Evolutionary conservation across 2,113 vertebrate species (phyloP).

Genomic region (Callionymus lyra): DNA sequence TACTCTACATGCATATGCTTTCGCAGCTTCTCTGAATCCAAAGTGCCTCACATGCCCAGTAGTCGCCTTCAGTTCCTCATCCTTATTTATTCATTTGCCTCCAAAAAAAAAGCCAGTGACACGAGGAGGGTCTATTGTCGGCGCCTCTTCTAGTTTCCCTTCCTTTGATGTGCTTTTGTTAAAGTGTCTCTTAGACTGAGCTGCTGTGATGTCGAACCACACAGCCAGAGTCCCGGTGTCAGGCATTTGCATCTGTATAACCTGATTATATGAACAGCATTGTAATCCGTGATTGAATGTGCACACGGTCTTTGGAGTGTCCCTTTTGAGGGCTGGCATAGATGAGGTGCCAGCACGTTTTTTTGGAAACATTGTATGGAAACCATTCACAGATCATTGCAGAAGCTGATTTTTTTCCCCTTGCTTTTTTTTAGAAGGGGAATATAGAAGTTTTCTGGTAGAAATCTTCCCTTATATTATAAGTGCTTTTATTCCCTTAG

Average conservation of each 20-base stretch:
- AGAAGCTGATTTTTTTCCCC: too few relatives aligned
- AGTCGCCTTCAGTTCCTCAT: conserved; percentile 17
- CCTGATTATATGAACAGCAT: conserved; percentile 28
- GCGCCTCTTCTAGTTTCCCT: conserved; percentile 26
- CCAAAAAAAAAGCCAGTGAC: conserved; percentile 32
- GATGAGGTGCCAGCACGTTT: conserved; percentile 2
- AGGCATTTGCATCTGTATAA: conserved; percentile 47
- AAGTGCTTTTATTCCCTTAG: too few relatives aligned
- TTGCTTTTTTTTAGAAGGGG: too few relatives aligned
- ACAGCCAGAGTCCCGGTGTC: conserved; percentile 22
- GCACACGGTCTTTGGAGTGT: conserved; percentile 4
- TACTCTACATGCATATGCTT: neutral
- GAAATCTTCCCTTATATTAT: too few relatives aligned
- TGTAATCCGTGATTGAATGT: conserved; percentile 27
- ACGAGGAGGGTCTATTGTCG: conserved; percentile 33
- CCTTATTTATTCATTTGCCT: conserved; percentile 27
- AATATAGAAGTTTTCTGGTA: too few relatives aligned
- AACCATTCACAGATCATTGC: too few relatives aligned
- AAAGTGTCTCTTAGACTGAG: conserved; percentile 36
- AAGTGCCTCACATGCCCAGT: neutral
- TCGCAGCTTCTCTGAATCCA: conserved; percentile 7
- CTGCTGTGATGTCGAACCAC: conserved; percentile 33
- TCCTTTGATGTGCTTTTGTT: conserved; percentile 53
- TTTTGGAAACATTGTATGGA: conserved; percentile 1
- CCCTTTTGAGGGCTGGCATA: conserved; percentile 1